Evolutionary conservation across 1,140 invertebrate genomes (phyloP), one percentile per base, ranked within the genome.

Genomic region (Hestina assimilis): DNA sequence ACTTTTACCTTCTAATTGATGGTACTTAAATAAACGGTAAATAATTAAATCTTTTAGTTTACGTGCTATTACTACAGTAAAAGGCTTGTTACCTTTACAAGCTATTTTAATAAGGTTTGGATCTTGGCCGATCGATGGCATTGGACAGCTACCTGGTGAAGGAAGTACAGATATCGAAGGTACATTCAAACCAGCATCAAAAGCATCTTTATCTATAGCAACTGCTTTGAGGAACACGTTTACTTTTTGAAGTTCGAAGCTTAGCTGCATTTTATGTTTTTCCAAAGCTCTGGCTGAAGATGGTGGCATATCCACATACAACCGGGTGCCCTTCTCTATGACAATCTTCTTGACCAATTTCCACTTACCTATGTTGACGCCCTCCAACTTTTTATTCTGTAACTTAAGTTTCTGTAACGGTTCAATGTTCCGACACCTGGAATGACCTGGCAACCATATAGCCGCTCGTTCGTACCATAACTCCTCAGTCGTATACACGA

Each of bases 361-460:
- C 85, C 85, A 88, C 64, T 79, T 81, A 72, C 64, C 63, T 66
- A 88, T 69, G 41, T 83, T 70, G 15, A 84, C 59, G 17, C 62
- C 75, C 8, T 71, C 64, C 19, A 83, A 28, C 4, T 66, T 35
- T 50, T 56, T 74, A 51, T 88, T 88, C 66, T 88, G 85, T 26
- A 88, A 54, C 26, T 74, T 75, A 1, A 88, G 67, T 38, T 88
- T 86, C 0, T 58, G 42, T 7, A 86, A 40, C 1, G 85, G 85
- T 11, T 79, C 75, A 4, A 81, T 62, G 28, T 71, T 75, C 3
- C 66, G 59, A 43, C 57, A 66, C 54, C 64, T 77, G 21, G 81
- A 79, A 72, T 86, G 79, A n/a, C 79, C 81, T 2, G 81, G 83
- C 12, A 88, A 55, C 84, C 83, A 86, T n/a, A 88, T 70, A n/a